phyloP scores from a whole-genome alignment of 53 echinoderm and acorn worm species.

The Paelopatides confundens region DNA sequence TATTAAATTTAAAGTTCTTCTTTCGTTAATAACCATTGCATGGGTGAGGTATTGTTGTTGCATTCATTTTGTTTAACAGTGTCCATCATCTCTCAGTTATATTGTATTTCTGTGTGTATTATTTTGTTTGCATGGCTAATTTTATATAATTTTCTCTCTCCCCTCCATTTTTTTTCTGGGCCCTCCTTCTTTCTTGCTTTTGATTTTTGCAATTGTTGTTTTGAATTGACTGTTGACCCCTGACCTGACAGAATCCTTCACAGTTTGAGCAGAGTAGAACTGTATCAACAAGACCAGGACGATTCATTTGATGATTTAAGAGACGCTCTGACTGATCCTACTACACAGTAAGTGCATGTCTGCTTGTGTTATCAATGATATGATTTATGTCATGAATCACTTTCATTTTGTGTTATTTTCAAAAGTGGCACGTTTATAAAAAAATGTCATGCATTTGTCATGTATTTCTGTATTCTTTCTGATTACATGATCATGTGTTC shows the following conservation, averaged over 20 bases:
- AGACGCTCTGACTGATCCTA: constrained; percentile 94
- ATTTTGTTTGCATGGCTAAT: constrained; percentile 25
- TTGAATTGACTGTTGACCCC: not conserved
- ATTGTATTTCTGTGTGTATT: no score
- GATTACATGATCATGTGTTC: no score
- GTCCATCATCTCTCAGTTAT: no score
- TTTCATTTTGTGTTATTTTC: no score
- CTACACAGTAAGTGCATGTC: constrained; percentile 96
- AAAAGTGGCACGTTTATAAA: no score
- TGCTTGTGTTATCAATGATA: not conserved
- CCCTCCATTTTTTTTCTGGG: not conserved
- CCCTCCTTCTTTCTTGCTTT: not conserved
- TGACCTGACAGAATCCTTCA: constrained; percentile 74
- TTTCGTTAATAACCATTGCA: no score
- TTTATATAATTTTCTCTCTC: not conserved
- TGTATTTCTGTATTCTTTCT: no score
- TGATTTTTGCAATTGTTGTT: not conserved
- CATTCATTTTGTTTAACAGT: no score
- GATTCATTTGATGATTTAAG: constrained; percentile 92
- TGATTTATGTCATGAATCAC: no score
- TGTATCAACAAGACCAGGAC: constrained; percentile 74
- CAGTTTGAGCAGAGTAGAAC: constrained; percentile 86
- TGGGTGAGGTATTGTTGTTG: no score
- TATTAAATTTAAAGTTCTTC: no score
- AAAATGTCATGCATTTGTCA: no score